phyloP scores from a whole-genome alignment of 1,140 invertebrate genomes.

The Dendrolimus punctatus region DNA sequence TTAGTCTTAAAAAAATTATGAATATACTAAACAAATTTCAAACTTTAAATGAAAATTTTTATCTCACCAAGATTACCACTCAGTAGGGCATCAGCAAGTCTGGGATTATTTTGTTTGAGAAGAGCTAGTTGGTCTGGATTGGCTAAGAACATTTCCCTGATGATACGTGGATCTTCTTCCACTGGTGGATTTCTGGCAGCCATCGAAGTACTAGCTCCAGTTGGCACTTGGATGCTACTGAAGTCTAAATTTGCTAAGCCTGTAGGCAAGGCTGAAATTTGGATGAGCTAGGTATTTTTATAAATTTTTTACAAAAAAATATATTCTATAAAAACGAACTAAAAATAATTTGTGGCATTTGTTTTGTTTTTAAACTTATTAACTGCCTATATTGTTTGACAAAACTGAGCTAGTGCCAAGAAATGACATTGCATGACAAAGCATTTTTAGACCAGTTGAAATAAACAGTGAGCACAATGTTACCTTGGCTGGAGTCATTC shows the following conservation, averaged over 20 bases:
- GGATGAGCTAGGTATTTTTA: conserved; percentile 15
- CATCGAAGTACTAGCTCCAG: conserved; percentile 52
- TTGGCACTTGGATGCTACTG: conserved; percentile 86
- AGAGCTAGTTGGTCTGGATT: conserved; percentile 93
- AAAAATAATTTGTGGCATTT: conserved; percentile 9
- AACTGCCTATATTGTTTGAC: conserved; percentile 22
- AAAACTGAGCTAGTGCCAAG: conserved; percentile 25
- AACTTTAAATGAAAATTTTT: no score
- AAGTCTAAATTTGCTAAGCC: conserved; percentile 80
- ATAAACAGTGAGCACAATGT: conserved; percentile 13
- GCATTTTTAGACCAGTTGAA: conserved; percentile 33
- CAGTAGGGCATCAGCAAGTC: conserved; percentile 90
- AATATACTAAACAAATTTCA: no score
- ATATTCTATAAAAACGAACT: conserved; percentile 6
- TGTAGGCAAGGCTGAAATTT: conserved; percentile 46
- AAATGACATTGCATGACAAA: conserved; percentile 50
- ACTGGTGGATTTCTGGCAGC: conserved; percentile 63
- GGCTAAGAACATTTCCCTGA: conserved; percentile 91
- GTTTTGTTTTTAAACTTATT: conserved; percentile 5
- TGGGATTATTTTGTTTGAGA: conserved; percentile 94
- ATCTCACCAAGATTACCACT: conserved; percentile 84
- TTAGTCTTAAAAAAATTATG: not conserved
- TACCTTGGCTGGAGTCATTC: conserved; percentile 52
- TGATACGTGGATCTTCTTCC: conserved; percentile 90
- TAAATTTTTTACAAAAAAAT: conserved; percentile 17